A percentile compares a stretch with the other conserved stretches of the same genome.
Evolutionary conservation across 1,140 invertebrate species (phyloP).

Genomic region (Neodiprion fabricii): DNA sequence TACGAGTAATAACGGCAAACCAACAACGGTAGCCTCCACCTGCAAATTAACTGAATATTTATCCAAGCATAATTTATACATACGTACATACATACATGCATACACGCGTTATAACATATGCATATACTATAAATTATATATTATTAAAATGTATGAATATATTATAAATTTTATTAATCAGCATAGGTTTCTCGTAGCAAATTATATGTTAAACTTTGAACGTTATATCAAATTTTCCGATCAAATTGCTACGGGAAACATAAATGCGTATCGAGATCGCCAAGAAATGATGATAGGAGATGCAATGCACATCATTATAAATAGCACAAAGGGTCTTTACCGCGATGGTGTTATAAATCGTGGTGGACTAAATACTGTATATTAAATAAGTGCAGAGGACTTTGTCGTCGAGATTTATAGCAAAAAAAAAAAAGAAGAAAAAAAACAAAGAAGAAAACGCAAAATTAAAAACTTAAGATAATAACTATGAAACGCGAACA

Average conservation of each 20-base stretch:
- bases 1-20: too few relatives aligned
- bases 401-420: slow-evolving; percentile 18
- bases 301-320: slow-evolving; percentile 58
- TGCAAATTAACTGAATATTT: slow-evolving; percentile 47
- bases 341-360: slow-evolving; percentile 30
- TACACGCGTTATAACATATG: too few relatives aligned
- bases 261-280: slow-evolving; percentile 33
- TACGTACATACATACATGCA: too few relatives aligned
- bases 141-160: slow-evolving; percentile 35
- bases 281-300: slow-evolving; percentile 45
- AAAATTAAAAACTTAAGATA: slow-evolving; percentile 11
- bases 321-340: slow-evolving; percentile 58
- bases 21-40: slow-evolving; percentile 14
- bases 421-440: slow-evolving; percentile 15
- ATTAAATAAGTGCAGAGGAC: slow-evolving; percentile 36
- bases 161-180: slow-evolving; percentile 34
- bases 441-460: slow-evolving; percentile 1
- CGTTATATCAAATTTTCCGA: not conserved
- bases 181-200: slow-evolving; percentile 41
- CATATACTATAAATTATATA: slow-evolving; percentile 31
- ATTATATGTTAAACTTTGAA: not conserved
- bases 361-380: slow-evolving; percentile 50
- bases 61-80: slow-evolving; percentile 46
- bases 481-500: not conserved
- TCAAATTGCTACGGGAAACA: not conserved